These are phyloP conservation scores for Aspidiotus rigidus DNA, from an alignment of 2,888 invertebrate genomes.

Conservation along the genomic window DNA sequence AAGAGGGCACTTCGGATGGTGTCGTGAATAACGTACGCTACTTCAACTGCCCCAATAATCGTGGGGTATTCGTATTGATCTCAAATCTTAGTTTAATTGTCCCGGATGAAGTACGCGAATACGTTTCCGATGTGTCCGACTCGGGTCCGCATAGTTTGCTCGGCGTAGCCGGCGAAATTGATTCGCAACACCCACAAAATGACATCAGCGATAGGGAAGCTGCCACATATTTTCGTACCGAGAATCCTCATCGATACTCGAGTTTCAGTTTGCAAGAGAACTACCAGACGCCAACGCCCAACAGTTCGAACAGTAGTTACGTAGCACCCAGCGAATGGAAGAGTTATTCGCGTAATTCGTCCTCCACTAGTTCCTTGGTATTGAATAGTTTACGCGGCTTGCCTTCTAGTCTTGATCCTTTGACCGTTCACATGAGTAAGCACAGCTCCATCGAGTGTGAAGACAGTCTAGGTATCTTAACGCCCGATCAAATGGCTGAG, in stretches of 20 bases:
- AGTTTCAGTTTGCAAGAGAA: slow-evolving; percentile 13
- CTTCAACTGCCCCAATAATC: slow-evolving; percentile 51
- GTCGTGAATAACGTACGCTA: slow-evolving; percentile 51
- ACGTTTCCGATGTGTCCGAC: slow-evolving; percentile 40
- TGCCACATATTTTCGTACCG: slow-evolving; percentile 42
- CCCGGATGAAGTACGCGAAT: slow-evolving; percentile 45
- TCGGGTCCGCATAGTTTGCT: slow-evolving; percentile 50
- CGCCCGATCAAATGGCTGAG: slow-evolving; percentile 77
- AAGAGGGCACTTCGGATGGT: slow-evolving; percentile 56
- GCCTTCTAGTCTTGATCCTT: slow-evolving; percentile 34
- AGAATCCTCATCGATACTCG: slow-evolving; percentile 1
- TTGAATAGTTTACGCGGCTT: slow-evolving; percentile 25
- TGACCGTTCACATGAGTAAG: slow-evolving; percentile 47
- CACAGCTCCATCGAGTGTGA: slow-evolving; percentile 71
- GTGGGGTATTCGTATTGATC: slow-evolving; percentile 56
- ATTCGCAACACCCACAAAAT: slow-evolving; percentile 13
- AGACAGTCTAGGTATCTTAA: slow-evolving; percentile 76
- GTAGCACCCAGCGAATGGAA: slow-evolving; percentile 36
- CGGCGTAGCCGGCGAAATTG: slow-evolving; percentile 29
- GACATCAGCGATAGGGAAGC: slow-evolving; percentile 36
- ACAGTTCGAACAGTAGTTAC: slow-evolving; percentile 30
- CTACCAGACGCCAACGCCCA: slow-evolving; percentile 33
- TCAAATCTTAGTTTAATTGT: slow-evolving; percentile 46
- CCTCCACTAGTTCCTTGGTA: slow-evolving; percentile 37
- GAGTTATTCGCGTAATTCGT: slow-evolving; percentile 37